Evolutionary conservation across 1,140 invertebrate genomes (phyloP).

Genomic region (Drosophila mayri): DNA sequence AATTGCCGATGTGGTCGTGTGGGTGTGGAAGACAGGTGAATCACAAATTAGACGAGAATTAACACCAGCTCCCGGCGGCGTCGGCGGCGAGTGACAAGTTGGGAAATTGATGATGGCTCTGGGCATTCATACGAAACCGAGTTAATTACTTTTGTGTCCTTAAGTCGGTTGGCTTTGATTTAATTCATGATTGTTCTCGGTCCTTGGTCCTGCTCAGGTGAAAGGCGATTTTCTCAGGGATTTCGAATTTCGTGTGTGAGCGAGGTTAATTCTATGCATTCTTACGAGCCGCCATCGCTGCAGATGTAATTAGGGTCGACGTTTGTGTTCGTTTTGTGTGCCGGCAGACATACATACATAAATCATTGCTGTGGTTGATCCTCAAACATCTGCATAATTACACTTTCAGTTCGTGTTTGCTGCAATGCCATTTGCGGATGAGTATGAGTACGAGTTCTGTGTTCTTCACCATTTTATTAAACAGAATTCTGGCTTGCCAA

Average conservation of each 20-base stretch:
- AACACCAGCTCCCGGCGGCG: conserved; percentile 37
- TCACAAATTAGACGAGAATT: conserved; percentile 72
- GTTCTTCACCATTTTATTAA: conserved; percentile 73
- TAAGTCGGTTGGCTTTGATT: conserved; percentile 21
- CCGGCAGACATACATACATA: conserved; percentile 40
- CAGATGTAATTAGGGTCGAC: conserved; percentile 43
- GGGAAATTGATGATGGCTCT: conserved; percentile 58
- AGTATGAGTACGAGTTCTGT: conserved; percentile 21
- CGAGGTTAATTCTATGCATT: conserved; percentile 17
- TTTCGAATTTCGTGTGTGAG: conserved; percentile 13
- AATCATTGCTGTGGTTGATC: conserved; percentile 45
- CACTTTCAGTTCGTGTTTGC: conserved; percentile 69
- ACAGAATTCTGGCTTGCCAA: conserved; percentile 62
- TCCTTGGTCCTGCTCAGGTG: conserved; percentile 4
- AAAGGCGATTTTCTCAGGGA: conserved; percentile 32
- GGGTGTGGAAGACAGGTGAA: conserved; percentile 50
- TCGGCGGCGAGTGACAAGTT: conserved; percentile 35
- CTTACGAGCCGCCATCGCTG: conserved; percentile 4
- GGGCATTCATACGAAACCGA: conserved; percentile 48
- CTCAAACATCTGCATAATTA: conserved; percentile 76
- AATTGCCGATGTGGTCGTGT: conserved; percentile 61
- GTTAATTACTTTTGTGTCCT: conserved; percentile 73
- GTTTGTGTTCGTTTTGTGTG: conserved; percentile 9
- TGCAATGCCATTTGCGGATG: conserved; percentile 52
- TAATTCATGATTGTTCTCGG: conserved; percentile 40